A percentile compares a stretch with the other conserved stretches of the same genome.
Evolutionary conservation across 2,797 vertebrate species (phyloP).

Genomic region (Parauchenoglanis punctatus): DNA sequence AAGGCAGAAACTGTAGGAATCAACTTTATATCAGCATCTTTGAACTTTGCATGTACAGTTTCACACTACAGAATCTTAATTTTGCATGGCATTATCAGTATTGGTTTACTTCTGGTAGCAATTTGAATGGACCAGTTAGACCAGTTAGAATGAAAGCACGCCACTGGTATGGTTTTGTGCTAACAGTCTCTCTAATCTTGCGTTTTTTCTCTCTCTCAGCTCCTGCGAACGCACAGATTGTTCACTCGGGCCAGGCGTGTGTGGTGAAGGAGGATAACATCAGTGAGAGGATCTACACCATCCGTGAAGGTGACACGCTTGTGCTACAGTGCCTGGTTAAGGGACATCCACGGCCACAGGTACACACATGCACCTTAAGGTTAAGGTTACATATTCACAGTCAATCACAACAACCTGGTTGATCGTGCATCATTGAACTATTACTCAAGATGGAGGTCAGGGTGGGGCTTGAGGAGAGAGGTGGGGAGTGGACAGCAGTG

Average conservation of each 20-base stretch:
- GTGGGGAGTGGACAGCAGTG: not conserved
- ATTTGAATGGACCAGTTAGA: not conserved
- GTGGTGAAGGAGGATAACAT: constrained; percentile 98
- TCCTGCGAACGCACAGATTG: constrained; percentile 94
- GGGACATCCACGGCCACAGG: constrained; percentile 95
- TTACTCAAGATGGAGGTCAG: not conserved
- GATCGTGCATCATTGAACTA: not conserved
- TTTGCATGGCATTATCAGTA: not conserved
- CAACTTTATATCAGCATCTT: not conserved
- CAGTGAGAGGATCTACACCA: constrained; percentile 96
- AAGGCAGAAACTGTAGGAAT: not conserved
- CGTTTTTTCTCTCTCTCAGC: constrained; percentile 71
- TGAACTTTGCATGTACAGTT: not conserved
- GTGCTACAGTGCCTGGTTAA: constrained; percentile 94
- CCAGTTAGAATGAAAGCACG: not conserved
- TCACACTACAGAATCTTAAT: not conserved
- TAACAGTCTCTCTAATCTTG: constrained; percentile 46
- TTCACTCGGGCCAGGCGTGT: constrained; percentile 93
- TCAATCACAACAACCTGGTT: not conserved
- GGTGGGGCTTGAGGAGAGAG: no score
- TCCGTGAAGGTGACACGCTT: constrained; percentile 92
- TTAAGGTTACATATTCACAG: not conserved
- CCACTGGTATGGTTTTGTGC: not conserved
- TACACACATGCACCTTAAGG: constrained; percentile 59
- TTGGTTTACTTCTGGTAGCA: not conserved